Evolutionary conservation across 1,140 invertebrate species (phyloP).

Genomic region (Chironomus striatipennis): DNA sequence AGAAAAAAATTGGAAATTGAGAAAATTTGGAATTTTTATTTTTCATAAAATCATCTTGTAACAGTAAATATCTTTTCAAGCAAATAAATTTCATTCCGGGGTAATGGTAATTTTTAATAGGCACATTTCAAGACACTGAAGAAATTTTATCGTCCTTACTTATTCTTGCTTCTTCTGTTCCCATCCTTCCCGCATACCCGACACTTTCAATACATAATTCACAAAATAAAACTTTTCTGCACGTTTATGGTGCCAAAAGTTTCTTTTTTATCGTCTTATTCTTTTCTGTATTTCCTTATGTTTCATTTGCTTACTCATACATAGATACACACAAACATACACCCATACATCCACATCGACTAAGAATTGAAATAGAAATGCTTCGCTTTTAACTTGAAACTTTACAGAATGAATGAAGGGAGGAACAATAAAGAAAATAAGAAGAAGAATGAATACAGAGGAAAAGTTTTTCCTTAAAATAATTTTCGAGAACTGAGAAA

Average conservation of each 20-base stretch:
- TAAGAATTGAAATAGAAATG: background rate
- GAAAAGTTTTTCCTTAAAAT: background rate
- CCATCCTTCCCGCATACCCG: background rate
- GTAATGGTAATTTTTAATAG: conserved; percentile 19
- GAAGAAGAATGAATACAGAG: background rate
- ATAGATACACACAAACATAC: background rate
- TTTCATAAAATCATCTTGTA: background rate
- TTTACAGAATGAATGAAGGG: background rate
- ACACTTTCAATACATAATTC: background rate
- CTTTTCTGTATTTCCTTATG: background rate
- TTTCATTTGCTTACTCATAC: too few species aligned
- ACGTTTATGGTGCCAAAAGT: conserved; percentile 19
- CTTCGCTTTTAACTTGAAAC: background rate
- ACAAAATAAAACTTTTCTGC: conserved; percentile 16
- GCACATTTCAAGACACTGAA: background rate
- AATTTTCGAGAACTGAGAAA: background rate
- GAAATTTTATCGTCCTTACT: conserved; percentile 10
- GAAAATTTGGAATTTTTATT: background rate
- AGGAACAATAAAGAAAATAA: background rate
- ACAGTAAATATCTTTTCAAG: background rate
- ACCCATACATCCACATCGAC: background rate
- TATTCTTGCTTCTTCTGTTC: too few species aligned
- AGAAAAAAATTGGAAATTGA: too few species aligned
- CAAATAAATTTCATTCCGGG: conserved; percentile 10
- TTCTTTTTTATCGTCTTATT: conserved; percentile 5